Percentiles rank a stretch among this genome's conserved stretches.
phyloP scores from a whole-genome alignment of 2,888 invertebrate genomes.

The Sarcophaga caerulescens region DNA sequence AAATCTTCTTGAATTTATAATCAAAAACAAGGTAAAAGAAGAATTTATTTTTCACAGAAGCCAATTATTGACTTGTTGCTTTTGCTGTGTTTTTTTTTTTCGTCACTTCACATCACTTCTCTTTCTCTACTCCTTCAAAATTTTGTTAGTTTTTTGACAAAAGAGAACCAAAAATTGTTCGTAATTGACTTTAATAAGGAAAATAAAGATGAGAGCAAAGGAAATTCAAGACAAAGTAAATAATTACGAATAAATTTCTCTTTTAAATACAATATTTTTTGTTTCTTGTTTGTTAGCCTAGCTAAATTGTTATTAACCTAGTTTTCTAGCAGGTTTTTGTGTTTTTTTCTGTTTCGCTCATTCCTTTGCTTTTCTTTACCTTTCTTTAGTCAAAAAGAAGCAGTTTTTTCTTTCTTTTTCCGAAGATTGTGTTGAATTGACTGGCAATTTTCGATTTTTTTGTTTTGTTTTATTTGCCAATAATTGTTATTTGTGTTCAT shows the following conservation, averaged over 20 bases:
- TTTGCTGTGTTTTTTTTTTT: not conserved
- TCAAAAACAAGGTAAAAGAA: no score
- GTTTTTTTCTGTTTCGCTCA: not conserved
- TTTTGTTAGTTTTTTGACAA: not conserved
- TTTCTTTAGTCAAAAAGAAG: no score
- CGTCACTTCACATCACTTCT: no score
- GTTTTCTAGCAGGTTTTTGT: not conserved
- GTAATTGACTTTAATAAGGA: no score
- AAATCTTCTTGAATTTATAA: no score
- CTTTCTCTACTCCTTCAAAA: not conserved
- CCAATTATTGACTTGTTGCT: not conserved
- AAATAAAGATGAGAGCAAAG: not conserved
- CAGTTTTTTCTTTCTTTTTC: not conserved
- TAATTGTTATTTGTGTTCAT: slow-evolving; percentile 2
- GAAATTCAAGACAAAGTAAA: slow-evolving; percentile 7
- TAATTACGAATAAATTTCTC: slow-evolving; percentile 16
- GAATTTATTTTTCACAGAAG: not conserved
- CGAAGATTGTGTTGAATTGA: slow-evolving; percentile 21
- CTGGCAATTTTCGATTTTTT: not conserved
- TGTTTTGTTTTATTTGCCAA: not conserved
- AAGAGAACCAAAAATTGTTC: no score
- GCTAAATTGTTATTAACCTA: slow-evolving; percentile 21
- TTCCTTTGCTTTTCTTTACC: no score
- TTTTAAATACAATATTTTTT: no score
- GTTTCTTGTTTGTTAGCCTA: not conserved